Evolutionary conservation across 2,888 invertebrate species (phyloP), one percentile per base, ranked within the genome.

Genomic region (Phlogophora meticulosa): DNA sequence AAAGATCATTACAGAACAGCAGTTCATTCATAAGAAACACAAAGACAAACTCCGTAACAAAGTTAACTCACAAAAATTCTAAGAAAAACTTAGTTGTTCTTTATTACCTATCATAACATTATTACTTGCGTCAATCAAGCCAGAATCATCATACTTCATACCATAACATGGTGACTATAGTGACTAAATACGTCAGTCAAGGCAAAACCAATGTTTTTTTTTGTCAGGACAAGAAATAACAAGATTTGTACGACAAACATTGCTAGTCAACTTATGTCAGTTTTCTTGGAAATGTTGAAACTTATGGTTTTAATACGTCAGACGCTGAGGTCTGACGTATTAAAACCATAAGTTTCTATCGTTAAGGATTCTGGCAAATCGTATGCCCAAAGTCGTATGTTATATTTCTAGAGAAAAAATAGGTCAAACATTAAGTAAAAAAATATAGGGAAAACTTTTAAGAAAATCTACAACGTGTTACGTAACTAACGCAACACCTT

Each of bases 41-140:
- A 28, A 15, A 53, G 0, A 22, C 9, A 48, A 71, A 43, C 28
- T 17, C 10, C 17, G 13, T 5, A 32, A 17, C 7, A 72, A 43
- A 34, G 36, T 36, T 28, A 4, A 52, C 24, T 40, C 1, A 28
- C 40, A 40, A 40, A 36, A 17, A 34, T 74, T 71, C 70, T 32
- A 17, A 51, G 49, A 72, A 67, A 49, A 67, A 52, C 67, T 28
- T 15, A 45, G 28, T 5, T 1, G 24, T 66, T 28, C n/a, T 64
- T 32, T 45, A 72, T 24, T 72, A 68, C 13, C 32, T 51, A 40
- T 45, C 40, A 66, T 24, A 74, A 40, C n/a, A 46, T 42, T 42
- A 53, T 74, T 43, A 34, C 66, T 42, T 67, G 15, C 46, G 61
- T 61, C 60, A 76, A 46, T 70, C 28, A 69, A 38, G 32, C 24